Evolutionary conservation across 2,888 invertebrate genomes (phyloP).

Genomic region (Plebejus anna): DNA sequence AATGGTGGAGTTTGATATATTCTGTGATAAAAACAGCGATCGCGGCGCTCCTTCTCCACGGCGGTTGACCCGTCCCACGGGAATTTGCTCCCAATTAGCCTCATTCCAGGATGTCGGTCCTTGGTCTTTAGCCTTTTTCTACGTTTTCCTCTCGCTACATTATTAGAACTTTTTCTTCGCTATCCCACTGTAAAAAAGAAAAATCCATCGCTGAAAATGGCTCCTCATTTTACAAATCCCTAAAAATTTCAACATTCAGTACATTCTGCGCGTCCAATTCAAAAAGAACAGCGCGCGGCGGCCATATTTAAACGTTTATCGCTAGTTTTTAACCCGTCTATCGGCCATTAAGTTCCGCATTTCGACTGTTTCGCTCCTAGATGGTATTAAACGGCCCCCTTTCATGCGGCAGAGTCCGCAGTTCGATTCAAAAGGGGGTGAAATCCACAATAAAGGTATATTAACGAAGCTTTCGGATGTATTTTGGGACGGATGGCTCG

Average conservation of each 20-base stretch:
- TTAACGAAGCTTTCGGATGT: constrained; percentile 42
- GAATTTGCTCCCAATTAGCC: constrained; percentile 17
- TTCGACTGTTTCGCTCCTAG: constrained; percentile 33
- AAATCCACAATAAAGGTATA: constrained; percentile 41
- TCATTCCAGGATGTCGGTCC: constrained; percentile 16
- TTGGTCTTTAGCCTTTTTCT: constrained; percentile 13
- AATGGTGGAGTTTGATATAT: not conserved
- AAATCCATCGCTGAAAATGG: not conserved
- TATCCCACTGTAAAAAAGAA: not conserved
- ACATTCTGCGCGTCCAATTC: constrained; percentile 16
- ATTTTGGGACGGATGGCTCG: constrained; percentile 54
- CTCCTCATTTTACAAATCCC: constrained; percentile 11
- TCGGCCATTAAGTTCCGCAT: constrained; percentile 27
- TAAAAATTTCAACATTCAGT: constrained; percentile 26
- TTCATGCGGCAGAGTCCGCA: constrained; percentile 38
- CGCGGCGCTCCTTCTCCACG: not conserved
- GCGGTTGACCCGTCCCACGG: constrained; percentile 9
- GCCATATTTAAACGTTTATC: constrained; percentile 28
- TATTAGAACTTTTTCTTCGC: constrained; percentile 8
- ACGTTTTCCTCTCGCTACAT: not conserved
- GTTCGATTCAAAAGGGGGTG: constrained; percentile 40
- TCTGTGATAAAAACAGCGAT: not conserved
- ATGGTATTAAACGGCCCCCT: constrained; percentile 35
- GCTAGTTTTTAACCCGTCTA: constrained; percentile 27
- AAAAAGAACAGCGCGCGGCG: constrained; percentile 13